Evolutionary conservation across 1,140 invertebrate species (phyloP), one percentile per base, ranked within the genome.

Genomic region (Ericerus pela): DNA sequence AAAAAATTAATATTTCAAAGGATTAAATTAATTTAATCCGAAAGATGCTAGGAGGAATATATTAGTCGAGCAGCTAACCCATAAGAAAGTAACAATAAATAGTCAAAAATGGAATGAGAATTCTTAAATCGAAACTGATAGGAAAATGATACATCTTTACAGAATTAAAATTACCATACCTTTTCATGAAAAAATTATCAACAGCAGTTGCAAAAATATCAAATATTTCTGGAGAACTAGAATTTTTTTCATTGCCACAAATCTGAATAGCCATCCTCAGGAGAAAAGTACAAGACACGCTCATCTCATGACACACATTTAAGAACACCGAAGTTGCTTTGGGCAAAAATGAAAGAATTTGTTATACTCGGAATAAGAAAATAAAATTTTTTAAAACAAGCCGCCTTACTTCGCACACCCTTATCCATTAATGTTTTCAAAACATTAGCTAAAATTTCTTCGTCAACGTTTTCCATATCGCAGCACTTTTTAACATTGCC

Each of bases 231-330:
- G n/a, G n/a, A n/a, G n/a, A n/a, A n/a, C n/a, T n/a, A n/a, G n/a
- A n/a, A 6, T 65, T 58, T 26, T 63, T 29, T 28, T 63, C 61
- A 22, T 3, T 22, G 26, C 59, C 68, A 65, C 57, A 70, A 65
- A 61, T 76, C 72, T 1, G 74, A 72, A 64, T 79, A 80, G 33
- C 53, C 20, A 41, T 47, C 61, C 75, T 71, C 16, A 82, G 72
- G 20, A 83, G 70, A 59, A 83, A 82, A 10, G 75, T 75, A 30
- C 77, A 77, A 64, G 79, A 80, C 56, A 77, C 73, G 1, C 79
- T 73, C 8, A 83, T 72, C 55, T 81, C 74, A 59, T 79, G 76
- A 6, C 76, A 76, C 67, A 84, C 75, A 62, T 81, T 79, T 68
- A 81, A 76, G 62, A 75, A 79, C 60, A 83, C 66, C 26, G 78